Conservation (phyloP, 2,888 invertebrate genomes). For the Nemapogon koenigi region DNA sequence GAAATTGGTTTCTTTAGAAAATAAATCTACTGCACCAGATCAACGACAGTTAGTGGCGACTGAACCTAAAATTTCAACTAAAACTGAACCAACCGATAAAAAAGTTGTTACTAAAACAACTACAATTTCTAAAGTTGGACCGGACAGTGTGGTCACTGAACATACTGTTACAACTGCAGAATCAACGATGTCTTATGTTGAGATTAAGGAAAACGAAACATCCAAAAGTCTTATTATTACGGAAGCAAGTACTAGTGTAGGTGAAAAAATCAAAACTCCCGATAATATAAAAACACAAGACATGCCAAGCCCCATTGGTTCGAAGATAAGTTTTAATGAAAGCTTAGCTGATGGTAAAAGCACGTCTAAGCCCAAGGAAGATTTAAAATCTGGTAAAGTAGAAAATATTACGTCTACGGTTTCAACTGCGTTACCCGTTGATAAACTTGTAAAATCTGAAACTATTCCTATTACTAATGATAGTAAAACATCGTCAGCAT, state of each 20-base stretch:
- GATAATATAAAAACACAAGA: too few relatives aligned
- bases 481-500: slow-evolving; percentile 37
- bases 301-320: too few relatives aligned
- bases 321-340: too few relatives aligned
- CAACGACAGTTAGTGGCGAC: neutral
- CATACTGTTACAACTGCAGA: slow-evolving; percentile 34
- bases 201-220: slow-evolving; percentile 38
- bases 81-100: too few relatives aligned
- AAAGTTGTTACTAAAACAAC: too few relatives aligned
- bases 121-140: too few relatives aligned
- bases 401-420: slow-evolving; percentile 16
- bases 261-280: too few relatives aligned
- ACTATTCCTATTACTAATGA: slow-evolving; percentile 19
- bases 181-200: slow-evolving; percentile 38
- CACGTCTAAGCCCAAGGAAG: too few relatives aligned
- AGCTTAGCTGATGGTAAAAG: too few relatives aligned
- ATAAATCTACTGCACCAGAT: neutral
- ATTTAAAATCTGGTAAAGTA: slow-evolving; percentile 14
- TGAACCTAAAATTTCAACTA: neutral
- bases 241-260: too few relatives aligned
- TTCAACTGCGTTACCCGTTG: neutral
- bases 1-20: too few relatives aligned
- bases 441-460: neutral
- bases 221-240: too few relatives aligned
- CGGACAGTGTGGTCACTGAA: slow-evolving; percentile 32